Evolutionary conservation across 2,888 invertebrate genomes (phyloP), one percentile per base, ranked within the genome.

Genomic region (Scrobipalpa atriplicella): DNA sequence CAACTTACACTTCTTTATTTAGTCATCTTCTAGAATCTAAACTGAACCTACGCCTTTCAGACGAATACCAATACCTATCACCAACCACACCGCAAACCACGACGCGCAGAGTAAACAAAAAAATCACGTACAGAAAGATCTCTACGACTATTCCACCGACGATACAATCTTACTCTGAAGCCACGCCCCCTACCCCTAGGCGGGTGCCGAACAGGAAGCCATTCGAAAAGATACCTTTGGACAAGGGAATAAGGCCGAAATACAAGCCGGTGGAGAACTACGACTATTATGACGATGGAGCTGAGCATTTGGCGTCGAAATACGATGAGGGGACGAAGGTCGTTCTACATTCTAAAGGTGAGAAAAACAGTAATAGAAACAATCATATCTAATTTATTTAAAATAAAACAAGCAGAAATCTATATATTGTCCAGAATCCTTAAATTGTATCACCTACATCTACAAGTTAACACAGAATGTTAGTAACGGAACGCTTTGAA

Each of bases 201-300:
- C 69, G 85, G 10, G 70, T 72, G 7, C 72, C 83, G 0, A 67
- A 79, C 9, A 81, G 77, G 64, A 85, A 83, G 70, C 88, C 89
- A 0, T 87, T 88, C 68, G 83, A 87, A 69, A 88, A 86, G 72
- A 73, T 85, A 2, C 79, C 79, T 0, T 52, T 75, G 67, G 21
- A 74, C 21, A 76, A 66, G 75, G 18, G 43, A 79, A 61, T 69
- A 71, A 8, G 76, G 74, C 13, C 78, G 73, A 83, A 81, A 0
- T 83, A 80, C 72, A 81, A 75, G 62, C 90, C 91, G 0, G 83
- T 89, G 1, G 81, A 80, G 19, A 94, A 94, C 76, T 95, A 96
- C 75, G 96, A 96, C 74, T 95, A 95, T 73, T 96, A 96, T 74
- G 96, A 96, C 72, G 95, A 95, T 68, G 94, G 93, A 19, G 93